A percentile compares a stretch with the other conserved stretches of the same genome.
Evolutionary conservation across 2,888 invertebrate species (phyloP).

Genomic region (Chrysomela aeneicollis): DNA sequence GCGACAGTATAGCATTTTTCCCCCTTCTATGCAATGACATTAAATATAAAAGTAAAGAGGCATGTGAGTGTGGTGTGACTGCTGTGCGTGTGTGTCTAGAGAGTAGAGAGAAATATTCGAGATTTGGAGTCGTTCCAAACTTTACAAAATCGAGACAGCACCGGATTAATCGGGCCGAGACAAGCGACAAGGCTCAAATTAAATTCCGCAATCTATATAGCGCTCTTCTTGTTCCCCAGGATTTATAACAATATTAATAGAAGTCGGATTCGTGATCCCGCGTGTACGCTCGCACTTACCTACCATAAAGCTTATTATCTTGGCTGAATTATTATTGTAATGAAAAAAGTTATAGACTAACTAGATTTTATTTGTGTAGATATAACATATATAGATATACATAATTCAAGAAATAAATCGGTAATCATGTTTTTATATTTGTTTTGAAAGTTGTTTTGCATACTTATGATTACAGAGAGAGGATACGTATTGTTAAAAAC

Average conservation of each 20-base stretch:
- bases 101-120: conserved; percentile 37
- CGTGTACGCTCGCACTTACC: not conserved
- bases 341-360: too few species aligned
- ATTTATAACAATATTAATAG: conserved; percentile 47
- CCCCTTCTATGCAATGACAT: conserved; percentile 22
- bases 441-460: too few species aligned
- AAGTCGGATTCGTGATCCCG: conserved; percentile 36
- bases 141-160: conserved; percentile 40
- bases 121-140: conserved; percentile 42
- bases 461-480: too few species aligned
- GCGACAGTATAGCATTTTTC: conserved; percentile 24
- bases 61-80: conserved; percentile 14
- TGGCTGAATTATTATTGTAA: not conserved
- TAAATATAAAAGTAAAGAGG: conserved; percentile 15
- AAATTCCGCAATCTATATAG: conserved; percentile 50
- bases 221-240: conserved; percentile 32
- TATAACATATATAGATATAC: too few species aligned
- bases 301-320: not conserved
- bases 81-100: not conserved
- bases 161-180: conserved; percentile 49
- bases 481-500: too few species aligned
- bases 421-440: too few species aligned
- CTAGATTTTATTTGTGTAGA: too few species aligned
- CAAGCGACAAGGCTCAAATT: conserved; percentile 51
- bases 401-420: too few species aligned